Percentiles rank a stretch among this genome's conserved stretches.
phyloP scores from a whole-genome alignment of 2,888 invertebrate species.

The Dicranocentrus wangi region DNA sequence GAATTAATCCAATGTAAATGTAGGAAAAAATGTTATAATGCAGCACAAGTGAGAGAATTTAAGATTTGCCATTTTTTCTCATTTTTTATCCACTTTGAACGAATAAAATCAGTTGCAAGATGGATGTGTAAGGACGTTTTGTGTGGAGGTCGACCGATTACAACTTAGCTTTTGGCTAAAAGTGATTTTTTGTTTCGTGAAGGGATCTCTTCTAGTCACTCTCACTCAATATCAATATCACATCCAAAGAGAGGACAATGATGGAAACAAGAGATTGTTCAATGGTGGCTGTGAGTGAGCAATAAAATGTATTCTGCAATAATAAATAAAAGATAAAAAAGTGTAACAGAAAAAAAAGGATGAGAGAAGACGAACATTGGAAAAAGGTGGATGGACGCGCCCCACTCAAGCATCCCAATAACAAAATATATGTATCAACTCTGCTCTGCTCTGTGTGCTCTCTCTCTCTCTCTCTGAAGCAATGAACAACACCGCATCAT shows the following conservation, averaged over 20 bases:
- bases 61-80: too few species aligned
- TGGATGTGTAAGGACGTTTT: conserved; percentile 53
- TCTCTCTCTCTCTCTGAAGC: conserved; percentile 7
- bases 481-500: not conserved
- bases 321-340: conserved; percentile 7
- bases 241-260: not conserved
- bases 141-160: conserved; percentile 46
- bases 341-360: conserved; percentile 3
- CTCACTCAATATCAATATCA: conserved; percentile 16
- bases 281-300: not conserved
- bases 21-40: not conserved
- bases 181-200: conserved; percentile 1
- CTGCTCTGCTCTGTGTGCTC: too few species aligned
- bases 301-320: conserved; percentile 31
- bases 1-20: conserved; percentile 9
- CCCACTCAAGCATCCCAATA: conserved; percentile 48
- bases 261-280: not conserved
- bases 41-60: too few species aligned
- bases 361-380: conserved; percentile 24
- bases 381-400: conserved; percentile 59
- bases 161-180: conserved; percentile 18
- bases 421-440: not conserved
- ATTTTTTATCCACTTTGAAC: too few species aligned
- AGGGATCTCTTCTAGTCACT: conserved; percentile 5
- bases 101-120: conserved; percentile 19